These are phyloP conservation scores for Buphagus erythrorhynchus DNA, from an alignment of 2,797 vertebrate genomes.

Conservation along the genomic window DNA sequence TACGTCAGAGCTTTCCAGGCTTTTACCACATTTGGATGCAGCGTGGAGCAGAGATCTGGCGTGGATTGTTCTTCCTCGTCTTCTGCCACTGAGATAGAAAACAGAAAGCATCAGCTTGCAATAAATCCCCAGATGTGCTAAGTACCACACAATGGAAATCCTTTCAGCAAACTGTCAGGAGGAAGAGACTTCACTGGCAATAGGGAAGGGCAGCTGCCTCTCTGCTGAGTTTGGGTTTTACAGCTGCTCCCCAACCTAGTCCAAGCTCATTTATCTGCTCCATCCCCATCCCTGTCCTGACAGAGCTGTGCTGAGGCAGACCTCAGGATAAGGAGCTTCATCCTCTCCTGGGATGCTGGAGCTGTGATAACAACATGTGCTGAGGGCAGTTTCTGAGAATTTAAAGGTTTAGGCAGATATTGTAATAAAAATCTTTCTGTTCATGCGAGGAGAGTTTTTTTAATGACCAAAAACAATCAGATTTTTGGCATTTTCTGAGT, in stretches of 20 bases:
- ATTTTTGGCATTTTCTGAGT: background rate
- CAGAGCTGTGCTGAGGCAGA: background rate
- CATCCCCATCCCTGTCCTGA: background rate
- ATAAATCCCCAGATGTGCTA: slow-evolving; percentile 44
- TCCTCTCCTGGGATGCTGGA: background rate
- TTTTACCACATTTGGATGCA: slow-evolving; percentile 18
- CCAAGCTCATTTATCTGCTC: background rate
- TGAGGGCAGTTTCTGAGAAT: background rate
- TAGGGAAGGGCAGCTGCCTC: background rate
- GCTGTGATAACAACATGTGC: rapidly evolving
- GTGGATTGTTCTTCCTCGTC: background rate
- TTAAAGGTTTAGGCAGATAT: background rate
- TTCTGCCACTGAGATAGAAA: background rate
- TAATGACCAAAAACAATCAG: background rate
- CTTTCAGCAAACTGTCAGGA: slow-evolving; percentile 47
- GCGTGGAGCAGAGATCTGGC: background rate
- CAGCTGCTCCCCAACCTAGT: background rate
- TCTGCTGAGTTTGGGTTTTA: background rate
- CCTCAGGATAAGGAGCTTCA: background rate
- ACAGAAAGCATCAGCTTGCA: slow-evolving; percentile 29
- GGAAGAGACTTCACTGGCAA: background rate
- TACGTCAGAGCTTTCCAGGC: background rate
- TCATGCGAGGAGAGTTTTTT: background rate
- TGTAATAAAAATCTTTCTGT: background rate
- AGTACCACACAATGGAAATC: background rate